Percentiles rank a stretch among this genome's conserved stretches.
Conservation (phyloP, 2,797 vertebrate species). For the Channallabes apus region DNA sequence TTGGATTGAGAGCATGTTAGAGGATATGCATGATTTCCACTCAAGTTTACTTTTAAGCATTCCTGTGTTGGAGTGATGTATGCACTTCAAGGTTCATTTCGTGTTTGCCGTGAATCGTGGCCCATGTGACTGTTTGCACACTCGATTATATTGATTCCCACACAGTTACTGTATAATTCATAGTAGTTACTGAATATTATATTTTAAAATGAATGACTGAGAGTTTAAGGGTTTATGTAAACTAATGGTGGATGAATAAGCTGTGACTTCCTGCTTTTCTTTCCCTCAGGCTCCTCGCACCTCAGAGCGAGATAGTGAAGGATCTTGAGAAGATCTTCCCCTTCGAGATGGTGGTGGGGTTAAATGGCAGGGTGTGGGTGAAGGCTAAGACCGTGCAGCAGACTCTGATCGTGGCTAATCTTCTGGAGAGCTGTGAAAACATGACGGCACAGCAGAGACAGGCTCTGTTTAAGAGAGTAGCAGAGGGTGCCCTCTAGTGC, state of each 20-base stretch:
- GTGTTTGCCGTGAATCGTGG: not conserved
- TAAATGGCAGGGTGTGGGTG: conserved; percentile 94
- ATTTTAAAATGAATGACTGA: not conserved
- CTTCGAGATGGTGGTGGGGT: conserved; percentile 86
- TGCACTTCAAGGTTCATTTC: not conserved
- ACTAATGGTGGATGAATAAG: not conserved
- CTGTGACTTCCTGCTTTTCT: not conserved
- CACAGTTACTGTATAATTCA: not conserved
- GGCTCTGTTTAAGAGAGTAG: conserved; percentile 77
- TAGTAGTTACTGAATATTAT: not conserved
- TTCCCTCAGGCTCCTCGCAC: conserved; percentile 76
- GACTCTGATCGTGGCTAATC: conserved; percentile 86
- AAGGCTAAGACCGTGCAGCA: conserved; percentile 83
- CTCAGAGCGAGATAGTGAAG: conserved; percentile 81
- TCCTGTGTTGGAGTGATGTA: not conserved
- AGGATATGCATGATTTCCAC: not conserved
- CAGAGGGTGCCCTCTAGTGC: conserved; percentile 67
- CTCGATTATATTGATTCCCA: not conserved
- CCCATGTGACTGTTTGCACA: conserved; percentile 3
- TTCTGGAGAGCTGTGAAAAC: conserved; percentile 89
- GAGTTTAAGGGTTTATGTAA: not conserved
- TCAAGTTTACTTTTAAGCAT: not conserved
- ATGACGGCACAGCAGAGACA: conserved; percentile 86
- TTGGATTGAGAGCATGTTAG: not conserved
- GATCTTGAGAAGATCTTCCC: conserved; percentile 89